Evolutionary conservation across 2,113 vertebrate genomes (phyloP).

Genomic region (Aepyceros melampus): DNA sequence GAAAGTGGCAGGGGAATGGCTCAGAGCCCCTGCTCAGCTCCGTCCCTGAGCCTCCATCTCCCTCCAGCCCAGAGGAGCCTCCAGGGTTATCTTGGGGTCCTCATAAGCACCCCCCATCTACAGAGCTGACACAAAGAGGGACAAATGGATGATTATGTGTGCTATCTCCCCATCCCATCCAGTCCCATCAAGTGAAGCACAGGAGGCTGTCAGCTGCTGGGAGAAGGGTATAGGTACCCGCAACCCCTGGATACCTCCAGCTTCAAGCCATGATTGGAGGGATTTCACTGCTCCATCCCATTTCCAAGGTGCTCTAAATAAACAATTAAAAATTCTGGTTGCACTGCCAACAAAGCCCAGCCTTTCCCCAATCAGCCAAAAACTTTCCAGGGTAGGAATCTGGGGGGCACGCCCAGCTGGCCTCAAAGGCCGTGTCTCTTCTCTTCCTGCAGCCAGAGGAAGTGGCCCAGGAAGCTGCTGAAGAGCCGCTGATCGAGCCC

Average conservation of each 20-base stretch:
- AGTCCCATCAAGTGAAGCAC: background rate
- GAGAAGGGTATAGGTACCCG: background rate
- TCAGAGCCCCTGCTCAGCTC: constrained; percentile 34
- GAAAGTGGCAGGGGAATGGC: constrained; percentile 44
- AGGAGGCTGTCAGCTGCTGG: background rate
- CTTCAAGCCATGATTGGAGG: background rate
- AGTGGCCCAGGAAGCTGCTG: constrained; percentile 95
- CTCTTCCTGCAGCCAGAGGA: constrained; percentile 88
- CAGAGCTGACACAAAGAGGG: background rate
- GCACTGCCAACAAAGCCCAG: background rate
- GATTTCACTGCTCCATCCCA: background rate
- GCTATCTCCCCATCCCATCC: background rate
- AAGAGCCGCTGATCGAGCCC: constrained; percentile 91
- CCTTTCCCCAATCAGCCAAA: background rate
- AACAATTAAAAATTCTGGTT: background rate
- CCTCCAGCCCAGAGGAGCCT: constrained; percentile 84
- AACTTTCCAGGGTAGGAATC: background rate
- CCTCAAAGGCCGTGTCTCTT: background rate
- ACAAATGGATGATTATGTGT: background rate
- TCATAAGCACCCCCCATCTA: too few relatives aligned
- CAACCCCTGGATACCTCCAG: background rate
- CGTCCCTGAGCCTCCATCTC: constrained; percentile 16
- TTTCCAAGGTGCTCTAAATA: constrained; percentile 20
- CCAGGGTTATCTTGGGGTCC: constrained; percentile 9
- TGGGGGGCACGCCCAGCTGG: background rate